Base-by-base conservation (phyloP, 1,140 invertebrate species). In the Phthorimaea operculella region DNA sequence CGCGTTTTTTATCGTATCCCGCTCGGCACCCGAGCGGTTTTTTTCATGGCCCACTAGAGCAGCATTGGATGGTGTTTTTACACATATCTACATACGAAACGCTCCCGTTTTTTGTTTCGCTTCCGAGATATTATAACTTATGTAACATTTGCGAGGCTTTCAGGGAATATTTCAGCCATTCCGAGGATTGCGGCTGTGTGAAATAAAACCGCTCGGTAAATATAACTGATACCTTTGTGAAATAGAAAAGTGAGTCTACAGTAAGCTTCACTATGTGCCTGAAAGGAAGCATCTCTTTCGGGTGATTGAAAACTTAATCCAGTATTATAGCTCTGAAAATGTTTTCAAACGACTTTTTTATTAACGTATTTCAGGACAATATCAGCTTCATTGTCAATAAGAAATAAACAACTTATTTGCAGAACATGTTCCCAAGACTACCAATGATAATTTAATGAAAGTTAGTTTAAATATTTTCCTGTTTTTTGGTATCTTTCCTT, bases 61-160 rank as follows among this genome's bases (percentile, higher is more conserved):
- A 36, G 53, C 55, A 62, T 55, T 58, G 50, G 50, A 62, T 58
- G 34, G 60, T 55, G 45, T 58, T 62, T 62, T 62, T 57, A 57
- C 33, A 54, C 51, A 60, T 57, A 57, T 61, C 52, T 49, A 34
- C 55, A 54, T 60, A 54, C 28, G 17, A 48, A 53, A 57, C 52
- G 55, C 42, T 28, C 21, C 55, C 54, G 57, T 34, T 54, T 54
- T 55, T 59, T 53, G 52, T 62, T 55, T 62, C 53, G 47, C 51
- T 61, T 47, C 15, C 14, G 52, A 52, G 44, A 56, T 56, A 52
- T 52, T 56, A 61, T 52, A 58, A 58, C 49, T 49, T 55, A 55
- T 58, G 28, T 47, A 47, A 16, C 44, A 17, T 47, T 47, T 15
- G 14, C 16, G 16, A 17, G n/a, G 49, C 21, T 55, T 47, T 61